Conservation (phyloP, 2,888 invertebrate genomes). For the Baccha elongata region DNA sequence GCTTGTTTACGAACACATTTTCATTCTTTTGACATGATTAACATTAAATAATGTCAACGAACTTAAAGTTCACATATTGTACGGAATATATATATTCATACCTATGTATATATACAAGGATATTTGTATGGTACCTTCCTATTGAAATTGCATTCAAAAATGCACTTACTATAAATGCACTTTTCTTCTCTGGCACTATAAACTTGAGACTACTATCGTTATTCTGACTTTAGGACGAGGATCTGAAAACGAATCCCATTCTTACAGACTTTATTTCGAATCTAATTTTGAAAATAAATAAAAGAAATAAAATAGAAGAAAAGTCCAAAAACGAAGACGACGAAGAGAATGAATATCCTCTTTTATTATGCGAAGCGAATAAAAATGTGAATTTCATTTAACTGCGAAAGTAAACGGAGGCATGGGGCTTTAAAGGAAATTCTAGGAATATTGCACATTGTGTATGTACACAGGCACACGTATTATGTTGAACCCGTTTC, state of each 20-base stretch:
- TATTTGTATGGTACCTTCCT: no score
- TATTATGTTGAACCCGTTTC: background rate
- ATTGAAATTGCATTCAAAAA: conserved; percentile 23
- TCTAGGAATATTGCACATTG: background rate
- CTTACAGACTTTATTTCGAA: conserved; percentile 39
- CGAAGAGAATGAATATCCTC: conserved; percentile 23
- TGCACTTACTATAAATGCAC: conserved; percentile 29
- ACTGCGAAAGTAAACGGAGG: conserved; percentile 43
- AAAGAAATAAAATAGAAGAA: conserved; percentile 3
- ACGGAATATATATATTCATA: background rate
- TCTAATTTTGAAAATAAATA: conserved; percentile 55
- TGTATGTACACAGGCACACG: background rate
- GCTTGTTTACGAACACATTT: conserved; percentile 20
- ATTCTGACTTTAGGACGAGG: background rate
- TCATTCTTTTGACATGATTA: conserved; percentile 27
- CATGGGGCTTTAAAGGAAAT: background rate
- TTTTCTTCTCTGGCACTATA: background rate
- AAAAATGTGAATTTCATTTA: conserved; percentile 58
- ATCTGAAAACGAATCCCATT: conserved; percentile 22
- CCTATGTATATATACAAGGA: no score
- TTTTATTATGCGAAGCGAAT: conserved; percentile 36
- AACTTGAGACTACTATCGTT: background rate
- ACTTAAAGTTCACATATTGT: conserved; percentile 2
- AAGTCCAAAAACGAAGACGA: background rate
- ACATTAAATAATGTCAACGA: conserved; percentile 42